phyloP scores from a whole-genome alignment of 2,888 invertebrate genomes.

The Poecilus cupreus region DNA sequence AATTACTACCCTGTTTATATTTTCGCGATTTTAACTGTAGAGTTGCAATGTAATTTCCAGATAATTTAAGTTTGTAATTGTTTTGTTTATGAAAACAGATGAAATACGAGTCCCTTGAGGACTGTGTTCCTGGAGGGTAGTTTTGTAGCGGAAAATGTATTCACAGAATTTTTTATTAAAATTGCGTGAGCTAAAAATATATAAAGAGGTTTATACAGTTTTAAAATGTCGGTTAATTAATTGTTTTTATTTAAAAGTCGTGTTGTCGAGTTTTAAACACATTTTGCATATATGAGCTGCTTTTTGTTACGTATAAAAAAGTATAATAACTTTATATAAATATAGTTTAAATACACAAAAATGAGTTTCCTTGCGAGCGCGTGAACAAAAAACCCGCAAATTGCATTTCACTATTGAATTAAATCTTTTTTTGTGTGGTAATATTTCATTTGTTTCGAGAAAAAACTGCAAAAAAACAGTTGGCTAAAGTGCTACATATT shows the following conservation, averaged over 20 bases:
- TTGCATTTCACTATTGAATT: background rate
- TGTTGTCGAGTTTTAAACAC: too few relatives aligned
- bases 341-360: too few relatives aligned
- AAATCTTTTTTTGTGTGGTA: background rate
- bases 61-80: slow-evolving; percentile 21
- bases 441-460: slow-evolving; percentile 22
- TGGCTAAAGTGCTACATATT: slow-evolving; percentile 17
- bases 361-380: too few relatives aligned
- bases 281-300: too few relatives aligned
- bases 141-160: too few relatives aligned
- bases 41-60: background rate
- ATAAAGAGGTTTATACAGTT: too few relatives aligned
- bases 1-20: background rate
- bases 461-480: background rate
- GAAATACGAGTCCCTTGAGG: background rate
- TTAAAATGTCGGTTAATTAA: too few relatives aligned
- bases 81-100: background rate
- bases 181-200: too few relatives aligned
- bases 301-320: too few relatives aligned
- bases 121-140: background rate
- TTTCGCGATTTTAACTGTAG: background rate
- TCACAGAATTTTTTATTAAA: too few relatives aligned
- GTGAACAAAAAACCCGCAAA: background rate
- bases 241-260: too few relatives aligned
- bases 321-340: background rate